Conservation (phyloP, 2,888 invertebrate genomes). For the Athripsodes cinereus region DNA sequence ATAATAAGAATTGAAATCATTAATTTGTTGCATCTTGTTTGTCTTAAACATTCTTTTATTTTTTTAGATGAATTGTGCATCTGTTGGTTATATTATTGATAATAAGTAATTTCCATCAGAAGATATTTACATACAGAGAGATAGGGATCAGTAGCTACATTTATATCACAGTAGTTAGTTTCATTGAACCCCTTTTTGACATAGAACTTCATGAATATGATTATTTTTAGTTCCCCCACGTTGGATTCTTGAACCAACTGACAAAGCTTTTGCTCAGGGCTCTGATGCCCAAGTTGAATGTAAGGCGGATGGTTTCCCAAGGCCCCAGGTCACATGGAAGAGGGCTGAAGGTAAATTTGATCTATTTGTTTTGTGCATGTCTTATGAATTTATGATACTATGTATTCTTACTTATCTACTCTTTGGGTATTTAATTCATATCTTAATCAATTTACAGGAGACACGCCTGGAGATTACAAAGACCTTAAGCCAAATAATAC, state of each 20-base stretch:
- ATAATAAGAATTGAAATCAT: not conserved
- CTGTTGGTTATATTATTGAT: not conserved
- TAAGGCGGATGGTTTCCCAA: slow-evolving; percentile 93
- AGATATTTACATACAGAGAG: no score
- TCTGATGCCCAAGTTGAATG: slow-evolving; percentile 92
- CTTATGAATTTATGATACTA: not conserved
- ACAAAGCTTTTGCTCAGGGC: slow-evolving; percentile 92
- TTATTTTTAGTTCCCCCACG: slow-evolving; percentile 82
- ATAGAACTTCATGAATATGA: not conserved
- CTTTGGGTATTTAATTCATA: not conserved
- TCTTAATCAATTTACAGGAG: slow-evolving; percentile 50
- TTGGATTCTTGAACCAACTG: slow-evolving; percentile 92
- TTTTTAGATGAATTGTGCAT: not conserved
- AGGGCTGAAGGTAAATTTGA: slow-evolving; percentile 75
- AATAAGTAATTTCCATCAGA: no score
- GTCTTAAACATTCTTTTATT: not conserved
- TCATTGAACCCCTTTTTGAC: not conserved
- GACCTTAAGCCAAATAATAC: slow-evolving; percentile 87
- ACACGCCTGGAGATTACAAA: slow-evolving; percentile 88
- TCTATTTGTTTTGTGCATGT: not conserved
- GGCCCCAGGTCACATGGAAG: slow-evolving; percentile 92
- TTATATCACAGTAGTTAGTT: no score
- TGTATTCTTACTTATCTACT: slow-evolving; percentile 9
- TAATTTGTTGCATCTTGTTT: not conserved
- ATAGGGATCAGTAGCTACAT: no score